phyloP scores from a whole-genome alignment of 2,888 invertebrate species.

The Cantharis lateralis region DNA sequence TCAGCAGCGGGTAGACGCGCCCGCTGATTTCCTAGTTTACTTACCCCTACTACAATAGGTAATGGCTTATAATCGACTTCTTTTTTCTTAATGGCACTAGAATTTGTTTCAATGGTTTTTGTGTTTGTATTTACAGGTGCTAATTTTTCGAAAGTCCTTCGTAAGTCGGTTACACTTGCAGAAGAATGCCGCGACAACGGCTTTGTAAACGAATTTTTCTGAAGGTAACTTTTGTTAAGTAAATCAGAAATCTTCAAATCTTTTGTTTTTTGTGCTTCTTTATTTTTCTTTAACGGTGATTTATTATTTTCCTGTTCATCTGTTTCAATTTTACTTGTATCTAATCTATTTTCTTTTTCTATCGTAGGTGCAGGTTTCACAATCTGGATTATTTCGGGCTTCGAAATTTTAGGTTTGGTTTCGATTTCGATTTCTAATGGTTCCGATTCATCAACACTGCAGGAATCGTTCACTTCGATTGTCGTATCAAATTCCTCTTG shows the following conservation, averaged over 20 bases:
- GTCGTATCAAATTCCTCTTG: conserved; percentile 57
- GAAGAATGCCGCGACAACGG: conserved; percentile 20
- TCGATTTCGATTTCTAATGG: background rate
- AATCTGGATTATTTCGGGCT: background rate
- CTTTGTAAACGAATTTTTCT: background rate
- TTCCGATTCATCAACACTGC: background rate
- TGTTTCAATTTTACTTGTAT: background rate
- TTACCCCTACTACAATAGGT: background rate
- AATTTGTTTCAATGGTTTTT: background rate
- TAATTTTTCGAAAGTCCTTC: conserved; percentile 61
- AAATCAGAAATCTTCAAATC: conserved; percentile 6
- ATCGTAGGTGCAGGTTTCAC: background rate
- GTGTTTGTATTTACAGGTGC: background rate
- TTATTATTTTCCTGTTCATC: background rate
- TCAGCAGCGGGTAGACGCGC: no score
- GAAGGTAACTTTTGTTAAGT: conserved; percentile 29
- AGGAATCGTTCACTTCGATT: background rate
- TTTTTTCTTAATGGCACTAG: conserved; percentile 11
- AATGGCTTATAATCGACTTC: background rate
- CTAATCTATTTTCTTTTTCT: background rate
- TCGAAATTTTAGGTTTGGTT: background rate
- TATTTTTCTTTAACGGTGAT: background rate
- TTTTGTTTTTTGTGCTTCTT: background rate
- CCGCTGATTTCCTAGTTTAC: no score
- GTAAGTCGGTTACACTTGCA: conserved; percentile 61